phyloP scores from a whole-genome alignment of 1,140 invertebrate species.

The Neodiprion lecontei region DNA sequence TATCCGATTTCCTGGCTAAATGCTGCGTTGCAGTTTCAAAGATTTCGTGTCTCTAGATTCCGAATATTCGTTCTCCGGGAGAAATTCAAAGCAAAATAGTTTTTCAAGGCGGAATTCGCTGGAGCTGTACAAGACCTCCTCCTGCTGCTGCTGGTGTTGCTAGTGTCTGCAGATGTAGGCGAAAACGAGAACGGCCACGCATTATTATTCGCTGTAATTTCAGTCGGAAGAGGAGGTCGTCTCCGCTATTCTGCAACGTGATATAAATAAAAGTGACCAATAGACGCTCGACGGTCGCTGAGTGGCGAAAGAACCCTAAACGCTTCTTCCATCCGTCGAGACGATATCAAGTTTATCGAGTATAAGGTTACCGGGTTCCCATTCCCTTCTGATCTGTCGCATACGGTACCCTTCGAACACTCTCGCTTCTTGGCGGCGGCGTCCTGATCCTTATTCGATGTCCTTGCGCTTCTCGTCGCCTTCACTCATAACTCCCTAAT shows the following conservation, averaged over 20 bases:
- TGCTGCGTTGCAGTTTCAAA: conserved; percentile 15
- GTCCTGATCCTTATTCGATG: neutral
- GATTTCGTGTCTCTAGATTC: no score
- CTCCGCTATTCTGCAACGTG: conserved; percentile 34
- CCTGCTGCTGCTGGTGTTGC: neutral
- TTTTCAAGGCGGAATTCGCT: no score
- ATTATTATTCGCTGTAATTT: conserved; percentile 45
- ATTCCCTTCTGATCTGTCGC: neutral
- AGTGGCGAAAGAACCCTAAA: neutral
- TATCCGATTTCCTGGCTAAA: conserved; percentile 36
- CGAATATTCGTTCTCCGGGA: no score
- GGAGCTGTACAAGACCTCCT: conserved; percentile 16
- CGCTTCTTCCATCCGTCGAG: conserved; percentile 31
- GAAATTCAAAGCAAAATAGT: no score
- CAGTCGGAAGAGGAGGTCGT: conserved; percentile 31
- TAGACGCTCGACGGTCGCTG: conserved; percentile 19
- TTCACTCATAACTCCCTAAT: no score
- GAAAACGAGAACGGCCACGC: no score
- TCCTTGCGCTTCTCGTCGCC: no score
- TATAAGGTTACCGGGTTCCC: conserved; percentile 46
- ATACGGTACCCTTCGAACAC: no score
- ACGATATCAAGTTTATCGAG: conserved; percentile 58
- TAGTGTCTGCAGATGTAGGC: no score
- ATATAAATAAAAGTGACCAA: conserved; percentile 46
- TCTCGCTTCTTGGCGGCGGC: neutral